These are phyloP conservation scores for Potamilus streckersoni DNA, from an alignment of 1,140 invertebrate species.

Conservation along the genomic window DNA sequence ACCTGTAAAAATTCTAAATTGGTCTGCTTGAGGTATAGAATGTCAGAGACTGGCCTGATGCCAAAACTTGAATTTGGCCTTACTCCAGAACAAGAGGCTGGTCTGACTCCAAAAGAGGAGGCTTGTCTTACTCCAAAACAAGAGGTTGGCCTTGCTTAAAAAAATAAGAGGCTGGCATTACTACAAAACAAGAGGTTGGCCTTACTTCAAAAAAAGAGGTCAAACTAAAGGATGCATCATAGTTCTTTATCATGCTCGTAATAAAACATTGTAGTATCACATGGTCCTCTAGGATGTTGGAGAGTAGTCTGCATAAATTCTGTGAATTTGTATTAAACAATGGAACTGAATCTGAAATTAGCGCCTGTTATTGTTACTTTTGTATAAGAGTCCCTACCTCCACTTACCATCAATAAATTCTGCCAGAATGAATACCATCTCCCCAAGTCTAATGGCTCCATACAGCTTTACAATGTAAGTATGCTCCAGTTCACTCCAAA, in stretches of 20 bases:
- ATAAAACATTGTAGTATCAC: neutral
- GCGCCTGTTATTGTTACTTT: neutral
- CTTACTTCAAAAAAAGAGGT: neutral
- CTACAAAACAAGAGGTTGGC: too few relatives aligned
- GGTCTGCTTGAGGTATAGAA: too few relatives aligned
- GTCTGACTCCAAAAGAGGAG: too few relatives aligned
- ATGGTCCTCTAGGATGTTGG: neutral
- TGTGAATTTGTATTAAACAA: neutral
- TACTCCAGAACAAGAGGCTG: too few relatives aligned
- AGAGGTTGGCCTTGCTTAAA: too few relatives aligned
- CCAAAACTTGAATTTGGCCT: too few relatives aligned
- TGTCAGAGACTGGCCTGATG: too few relatives aligned
- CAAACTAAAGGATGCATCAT: neutral
- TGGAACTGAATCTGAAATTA: neutral
- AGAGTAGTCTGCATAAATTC: neutral
- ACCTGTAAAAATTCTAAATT: too few relatives aligned
- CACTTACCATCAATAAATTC: slow-evolving; percentile 59
- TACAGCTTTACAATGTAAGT: slow-evolving; percentile 51
- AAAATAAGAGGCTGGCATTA: neutral
- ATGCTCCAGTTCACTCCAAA: slow-evolving; percentile 56
- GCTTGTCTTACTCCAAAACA: neutral
- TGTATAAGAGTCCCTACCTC: neutral
- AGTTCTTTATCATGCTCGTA: neutral
- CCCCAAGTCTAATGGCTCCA: slow-evolving; percentile 52
- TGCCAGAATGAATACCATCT: slow-evolving; percentile 55